phyloP scores from a whole-genome alignment of 2,797 vertebrate species.

The Hydrocynus forskahlii region DNA sequence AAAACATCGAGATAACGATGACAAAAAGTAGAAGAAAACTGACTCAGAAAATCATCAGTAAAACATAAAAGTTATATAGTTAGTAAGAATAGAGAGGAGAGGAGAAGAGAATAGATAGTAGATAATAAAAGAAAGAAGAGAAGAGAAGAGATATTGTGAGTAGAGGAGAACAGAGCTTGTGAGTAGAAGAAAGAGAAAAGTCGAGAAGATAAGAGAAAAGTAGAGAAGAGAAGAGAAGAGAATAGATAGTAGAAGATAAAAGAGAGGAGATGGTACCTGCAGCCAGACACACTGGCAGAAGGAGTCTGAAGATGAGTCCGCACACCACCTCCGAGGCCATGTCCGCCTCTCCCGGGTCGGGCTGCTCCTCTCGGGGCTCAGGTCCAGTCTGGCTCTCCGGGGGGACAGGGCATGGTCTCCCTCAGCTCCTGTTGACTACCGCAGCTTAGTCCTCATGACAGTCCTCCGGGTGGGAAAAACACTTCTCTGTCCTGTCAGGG shows the following conservation, averaged over 20 bases:
- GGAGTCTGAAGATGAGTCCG: slow-evolving; percentile 85
- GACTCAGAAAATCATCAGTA: too few relatives aligned
- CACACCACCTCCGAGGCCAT: slow-evolving; percentile 89
- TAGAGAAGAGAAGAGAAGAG: neutral
- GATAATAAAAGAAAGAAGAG: too few relatives aligned
- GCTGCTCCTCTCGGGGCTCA: slow-evolving; percentile 1
- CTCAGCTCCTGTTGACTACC: neutral
- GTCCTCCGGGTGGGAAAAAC: slow-evolving; percentile 1
- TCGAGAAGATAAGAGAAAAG: neutral
- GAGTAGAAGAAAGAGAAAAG: neutral
- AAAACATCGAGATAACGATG: neutral
- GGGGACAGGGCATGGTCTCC: slow-evolving; percentile 50
- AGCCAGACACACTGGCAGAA: slow-evolving; percentile 84
- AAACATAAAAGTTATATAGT: too few relatives aligned
- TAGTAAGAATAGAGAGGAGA: too few relatives aligned
- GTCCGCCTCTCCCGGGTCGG: neutral
- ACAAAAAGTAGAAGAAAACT: neutral
- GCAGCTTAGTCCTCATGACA: slow-evolving; percentile 22
- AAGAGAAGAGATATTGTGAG: too few relatives aligned
- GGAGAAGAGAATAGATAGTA: too few relatives aligned
- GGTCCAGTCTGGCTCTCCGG: slow-evolving; percentile 50
- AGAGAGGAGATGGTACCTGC: slow-evolving; percentile 73
- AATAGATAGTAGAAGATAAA: neutral
- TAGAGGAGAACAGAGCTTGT: too few relatives aligned
- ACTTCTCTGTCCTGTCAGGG: slow-evolving; percentile 16